A percentile compares a stretch with the other conserved stretches of the same genome.
Evolutionary conservation across 2,888 invertebrate species (phyloP).

Genomic region (Orthosia gracilis): DNA sequence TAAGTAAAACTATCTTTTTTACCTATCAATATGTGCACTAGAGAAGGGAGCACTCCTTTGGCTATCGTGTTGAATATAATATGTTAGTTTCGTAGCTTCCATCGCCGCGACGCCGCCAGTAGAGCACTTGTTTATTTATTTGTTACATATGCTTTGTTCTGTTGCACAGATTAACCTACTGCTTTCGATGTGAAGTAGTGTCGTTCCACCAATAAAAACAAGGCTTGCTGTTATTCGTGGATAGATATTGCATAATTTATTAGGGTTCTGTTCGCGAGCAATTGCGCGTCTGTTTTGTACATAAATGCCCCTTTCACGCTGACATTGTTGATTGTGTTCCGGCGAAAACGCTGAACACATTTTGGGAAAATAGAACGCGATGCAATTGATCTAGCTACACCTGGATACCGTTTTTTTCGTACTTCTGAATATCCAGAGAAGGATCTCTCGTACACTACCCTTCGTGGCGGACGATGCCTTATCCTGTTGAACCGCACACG

Average conservation of each 20-base stretch:
- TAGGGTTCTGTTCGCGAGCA: slow-evolving; percentile 11
- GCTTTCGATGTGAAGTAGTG: slow-evolving; percentile 39
- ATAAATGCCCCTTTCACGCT: slow-evolving; percentile 7
- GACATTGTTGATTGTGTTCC: neutral
- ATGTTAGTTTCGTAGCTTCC: slow-evolving; percentile 25
- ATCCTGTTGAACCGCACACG: slow-evolving; percentile 7
- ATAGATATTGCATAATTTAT: slow-evolving; percentile 17
- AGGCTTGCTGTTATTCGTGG: slow-evolving; percentile 14
- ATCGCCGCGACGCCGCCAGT: slow-evolving; percentile 10
- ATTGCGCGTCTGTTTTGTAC: slow-evolving; percentile 21
- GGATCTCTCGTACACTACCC: slow-evolving; percentile 12
- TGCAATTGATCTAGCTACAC: slow-evolving; percentile 10
- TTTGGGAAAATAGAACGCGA: slow-evolving; percentile 34
- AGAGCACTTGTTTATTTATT: slow-evolving; percentile 27
- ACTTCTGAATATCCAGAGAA: slow-evolving; percentile 15
- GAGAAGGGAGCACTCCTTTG: neutral
- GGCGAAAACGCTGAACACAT: slow-evolving; percentile 12
- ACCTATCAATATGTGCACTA: slow-evolving; percentile 6
- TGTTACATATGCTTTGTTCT: slow-evolving; percentile 33
- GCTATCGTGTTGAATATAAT: neutral
- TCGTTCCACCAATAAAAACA: slow-evolving; percentile 29
- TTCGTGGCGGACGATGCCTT: slow-evolving; percentile 11
- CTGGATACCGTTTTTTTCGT: neutral
- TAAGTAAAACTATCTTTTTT: slow-evolving; percentile 70
- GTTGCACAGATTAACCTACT: slow-evolving; percentile 33